Percentiles rank a stretch among this genome's conserved stretches.
phyloP scores from a whole-genome alignment of 1,140 invertebrate genomes.

The Chlorops oryzae region DNA sequence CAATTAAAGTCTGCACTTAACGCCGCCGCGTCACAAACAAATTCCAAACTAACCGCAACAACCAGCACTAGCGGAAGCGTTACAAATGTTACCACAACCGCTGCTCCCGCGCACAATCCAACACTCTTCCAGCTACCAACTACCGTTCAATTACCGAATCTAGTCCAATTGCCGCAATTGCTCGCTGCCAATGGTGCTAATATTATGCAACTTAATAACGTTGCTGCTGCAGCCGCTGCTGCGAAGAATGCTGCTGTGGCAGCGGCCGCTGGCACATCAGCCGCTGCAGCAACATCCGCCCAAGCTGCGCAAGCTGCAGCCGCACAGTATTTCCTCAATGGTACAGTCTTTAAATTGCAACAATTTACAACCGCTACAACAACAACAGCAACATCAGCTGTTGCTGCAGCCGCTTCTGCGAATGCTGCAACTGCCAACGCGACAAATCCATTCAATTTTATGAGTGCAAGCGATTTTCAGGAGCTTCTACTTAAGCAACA shows the following conservation, averaged over 20 bases:
- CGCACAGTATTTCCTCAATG: conserved; percentile 44
- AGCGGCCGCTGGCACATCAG: conserved; percentile 23
- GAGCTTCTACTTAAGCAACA: conserved; percentile 36
- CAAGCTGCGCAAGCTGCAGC: conserved; percentile 40
- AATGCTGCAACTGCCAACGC: conserved; percentile 23
- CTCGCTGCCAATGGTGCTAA: conserved; percentile 38
- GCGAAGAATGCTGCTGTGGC: conserved; percentile 31
- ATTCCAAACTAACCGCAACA: conserved; percentile 2
- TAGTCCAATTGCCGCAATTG: conserved; percentile 45
- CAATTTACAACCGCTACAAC: conserved; percentile 43
- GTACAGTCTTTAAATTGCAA: conserved; percentile 45
- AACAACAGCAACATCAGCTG: conserved; percentile 40
- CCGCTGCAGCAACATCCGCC: conserved; percentile 30
- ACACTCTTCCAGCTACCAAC: conserved; percentile 41
- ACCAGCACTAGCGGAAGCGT: conserved; percentile 8
- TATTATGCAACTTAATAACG: conserved; percentile 42
- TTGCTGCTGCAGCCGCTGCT: conserved; percentile 33
- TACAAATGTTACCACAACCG: neutral
- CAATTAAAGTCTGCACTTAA: too few relatives aligned
- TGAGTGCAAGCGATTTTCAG: conserved; percentile 29
- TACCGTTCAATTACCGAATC: conserved; percentile 38
- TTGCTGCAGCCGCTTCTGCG: conserved; percentile 23
- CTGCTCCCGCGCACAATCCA: conserved; percentile 16
- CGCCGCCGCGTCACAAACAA: conserved; percentile 2
- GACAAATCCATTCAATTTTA: conserved; percentile 34